Percentiles rank a stretch among this genome's conserved stretches.
phyloP scores from a whole-genome alignment of 35 echinoderm and acorn worm species.

The Ptychodera flava region DNA sequence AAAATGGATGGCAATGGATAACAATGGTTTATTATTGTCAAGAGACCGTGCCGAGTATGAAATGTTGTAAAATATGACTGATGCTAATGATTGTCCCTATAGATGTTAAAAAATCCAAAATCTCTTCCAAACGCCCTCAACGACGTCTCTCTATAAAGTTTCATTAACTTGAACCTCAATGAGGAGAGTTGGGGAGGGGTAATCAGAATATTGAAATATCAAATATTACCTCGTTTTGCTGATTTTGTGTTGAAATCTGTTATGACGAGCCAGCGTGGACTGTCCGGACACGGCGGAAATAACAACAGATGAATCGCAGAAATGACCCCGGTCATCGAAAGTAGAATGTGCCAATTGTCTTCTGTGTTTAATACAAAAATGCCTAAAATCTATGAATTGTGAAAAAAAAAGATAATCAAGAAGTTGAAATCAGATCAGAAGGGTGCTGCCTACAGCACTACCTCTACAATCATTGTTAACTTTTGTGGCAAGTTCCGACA shows the following conservation, averaged over 20 bases:
- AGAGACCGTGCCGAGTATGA: not conserved
- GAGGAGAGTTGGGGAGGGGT: not conserved
- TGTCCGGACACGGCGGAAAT: constrained; percentile 69
- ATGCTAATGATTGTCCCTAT: not conserved
- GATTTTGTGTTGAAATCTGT: constrained; percentile 16
- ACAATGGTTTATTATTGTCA: not conserved
- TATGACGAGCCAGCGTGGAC: constrained; percentile 77
- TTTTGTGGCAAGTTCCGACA: not conserved
- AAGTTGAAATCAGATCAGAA: not conserved
- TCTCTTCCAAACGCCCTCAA: no score
- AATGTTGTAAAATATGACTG: not conserved
- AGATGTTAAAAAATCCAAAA: no score
- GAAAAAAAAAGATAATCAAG: not conserved
- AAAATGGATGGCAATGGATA: not conserved
- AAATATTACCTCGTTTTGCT: constrained; percentile 43
- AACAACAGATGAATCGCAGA: constrained; percentile 35
- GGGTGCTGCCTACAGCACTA: not conserved
- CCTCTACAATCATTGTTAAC: not conserved
- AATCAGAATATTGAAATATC: not conserved
- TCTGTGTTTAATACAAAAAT: constrained; percentile 45
- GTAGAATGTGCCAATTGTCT: constrained; percentile 50
- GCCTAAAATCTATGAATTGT: constrained; percentile 25
- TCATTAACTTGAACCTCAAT: no score
- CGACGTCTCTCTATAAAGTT: no score
- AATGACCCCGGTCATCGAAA: constrained; percentile 43